phyloP scores from a whole-genome alignment of 2,797 vertebrate genomes.

The Notoglanidium macrostoma region DNA sequence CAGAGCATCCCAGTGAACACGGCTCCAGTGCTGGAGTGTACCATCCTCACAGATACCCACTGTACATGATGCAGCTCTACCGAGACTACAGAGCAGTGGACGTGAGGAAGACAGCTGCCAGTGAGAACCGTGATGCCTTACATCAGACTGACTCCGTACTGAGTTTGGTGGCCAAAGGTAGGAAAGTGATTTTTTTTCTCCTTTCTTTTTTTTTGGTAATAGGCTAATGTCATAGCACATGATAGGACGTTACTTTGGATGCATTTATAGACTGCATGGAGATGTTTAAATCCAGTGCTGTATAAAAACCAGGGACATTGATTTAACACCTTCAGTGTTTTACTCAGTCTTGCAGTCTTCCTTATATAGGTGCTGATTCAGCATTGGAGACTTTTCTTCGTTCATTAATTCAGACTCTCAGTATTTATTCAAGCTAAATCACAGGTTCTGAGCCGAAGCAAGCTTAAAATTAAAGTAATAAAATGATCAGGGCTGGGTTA shows the following conservation, averaged over 20 bases:
- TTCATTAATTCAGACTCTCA: not conserved
- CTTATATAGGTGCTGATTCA: not conserved
- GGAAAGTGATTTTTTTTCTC: conserved; percentile 33
- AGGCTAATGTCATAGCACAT: not conserved
- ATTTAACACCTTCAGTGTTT: not conserved
- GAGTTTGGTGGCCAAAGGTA: conserved; percentile 80
- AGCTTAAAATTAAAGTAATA: no score
- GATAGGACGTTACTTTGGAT: not conserved
- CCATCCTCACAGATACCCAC: conserved; percentile 66
- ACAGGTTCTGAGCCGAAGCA: not conserved
- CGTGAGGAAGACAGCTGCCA: conserved; percentile 27
- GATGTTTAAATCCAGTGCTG: not conserved
- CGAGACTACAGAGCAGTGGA: conserved; percentile 66
- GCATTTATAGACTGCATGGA: not conserved
- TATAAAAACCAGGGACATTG: not conserved
- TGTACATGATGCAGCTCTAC: conserved; percentile 87
- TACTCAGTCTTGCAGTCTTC: not conserved
- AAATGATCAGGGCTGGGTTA: not conserved
- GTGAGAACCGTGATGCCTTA: conserved; percentile 33
- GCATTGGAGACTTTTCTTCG: not conserved
- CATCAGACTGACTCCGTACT: conserved; percentile 74
- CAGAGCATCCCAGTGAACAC: conserved; percentile 30
- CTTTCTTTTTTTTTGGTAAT: not conserved
- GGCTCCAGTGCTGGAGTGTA: conserved; percentile 53
- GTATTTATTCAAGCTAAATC: not conserved